These are phyloP conservation scores for Drosophila meridionalis DNA, from an alignment of 2,888 invertebrate genomes.

Conservation along the genomic window DNA sequence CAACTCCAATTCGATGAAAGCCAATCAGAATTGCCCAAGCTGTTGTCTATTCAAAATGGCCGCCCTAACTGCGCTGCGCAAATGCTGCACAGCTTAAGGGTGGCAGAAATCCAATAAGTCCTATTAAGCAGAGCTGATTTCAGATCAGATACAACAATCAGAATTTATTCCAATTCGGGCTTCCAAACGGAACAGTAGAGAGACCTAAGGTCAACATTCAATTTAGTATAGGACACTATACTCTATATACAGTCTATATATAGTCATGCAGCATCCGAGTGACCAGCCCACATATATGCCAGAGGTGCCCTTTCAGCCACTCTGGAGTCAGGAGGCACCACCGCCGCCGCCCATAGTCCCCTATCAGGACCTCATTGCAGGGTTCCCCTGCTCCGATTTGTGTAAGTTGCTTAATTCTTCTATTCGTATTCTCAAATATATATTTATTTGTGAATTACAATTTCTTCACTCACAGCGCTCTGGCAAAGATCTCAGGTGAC, in stretches of 20 bases:
- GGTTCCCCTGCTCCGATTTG: slow-evolving; percentile 89
- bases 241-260: background rate
- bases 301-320: slow-evolving; percentile 84
- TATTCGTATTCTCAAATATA: background rate
- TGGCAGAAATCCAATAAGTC: slow-evolving; percentile 72
- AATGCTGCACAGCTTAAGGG: slow-evolving; percentile 47
- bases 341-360: slow-evolving; percentile 87
- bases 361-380: slow-evolving; percentile 90
- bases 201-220: slow-evolving; percentile 39
- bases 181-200: slow-evolving; percentile 75
- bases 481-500: slow-evolving; percentile 87
- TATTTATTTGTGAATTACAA: background rate
- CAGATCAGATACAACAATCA: slow-evolving; percentile 32
- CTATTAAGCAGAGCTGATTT: slow-evolving; percentile 25
- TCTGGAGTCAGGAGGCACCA: slow-evolving; percentile 85
- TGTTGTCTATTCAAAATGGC: slow-evolving; percentile 82
- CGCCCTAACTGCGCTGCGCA: slow-evolving; percentile 26
- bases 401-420: slow-evolving; percentile 82
- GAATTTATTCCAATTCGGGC: slow-evolving; percentile 66
- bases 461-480: slow-evolving; percentile 80
- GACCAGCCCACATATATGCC: slow-evolving; percentile 84
- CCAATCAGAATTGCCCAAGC: slow-evolving; percentile 71
- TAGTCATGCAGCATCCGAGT: slow-evolving; percentile 83
- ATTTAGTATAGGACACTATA: slow-evolving; percentile 20
- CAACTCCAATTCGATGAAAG: slow-evolving; percentile 2